A percentile compares a stretch with the other conserved stretches of the same genome.
These are phyloP conservation scores for Zoanthus gigantus DNA, from an alignment of 92 coral and sea anemone genomes.

Conservation along the genomic window DNA sequence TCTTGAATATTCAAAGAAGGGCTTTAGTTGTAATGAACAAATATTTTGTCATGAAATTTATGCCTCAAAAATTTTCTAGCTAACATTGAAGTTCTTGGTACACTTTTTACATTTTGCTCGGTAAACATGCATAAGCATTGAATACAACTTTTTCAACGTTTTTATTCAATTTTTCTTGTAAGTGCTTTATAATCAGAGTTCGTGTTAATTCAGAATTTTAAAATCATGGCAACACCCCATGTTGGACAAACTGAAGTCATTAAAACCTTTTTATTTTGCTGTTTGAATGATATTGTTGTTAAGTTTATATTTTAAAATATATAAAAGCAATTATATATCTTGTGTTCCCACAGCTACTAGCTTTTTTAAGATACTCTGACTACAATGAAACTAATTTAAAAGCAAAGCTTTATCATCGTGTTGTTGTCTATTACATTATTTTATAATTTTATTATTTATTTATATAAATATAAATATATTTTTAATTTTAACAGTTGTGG, in stretches of 20 bases:
- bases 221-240: constrained; percentile 27
- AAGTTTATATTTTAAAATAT: neutral
- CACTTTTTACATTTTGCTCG: neutral
- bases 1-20: neutral
- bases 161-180: constrained; percentile 25
- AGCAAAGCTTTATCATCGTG: neutral
- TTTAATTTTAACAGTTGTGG: neutral
- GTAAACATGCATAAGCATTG: neutral
- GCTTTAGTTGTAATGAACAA: neutral
- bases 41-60: neutral
- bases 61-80: neutral
- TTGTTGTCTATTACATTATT: neutral
- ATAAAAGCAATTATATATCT: constrained; percentile 3
- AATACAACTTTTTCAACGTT: neutral
- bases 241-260: constrained; percentile 28
- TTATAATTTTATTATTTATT: neutral
- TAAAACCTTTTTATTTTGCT: neutral
- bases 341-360: neutral
- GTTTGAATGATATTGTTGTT: constrained; percentile 5
- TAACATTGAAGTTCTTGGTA: no score
- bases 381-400: constrained; percentile 22
- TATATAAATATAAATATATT: neutral
- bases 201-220: constrained; percentile 26
- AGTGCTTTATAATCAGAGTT: constrained; percentile 17
- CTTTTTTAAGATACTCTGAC: neutral